These are phyloP conservation scores for Hippolais icterina DNA, from an alignment of 2,113 vertebrate genomes.

Conservation along the genomic window DNA sequence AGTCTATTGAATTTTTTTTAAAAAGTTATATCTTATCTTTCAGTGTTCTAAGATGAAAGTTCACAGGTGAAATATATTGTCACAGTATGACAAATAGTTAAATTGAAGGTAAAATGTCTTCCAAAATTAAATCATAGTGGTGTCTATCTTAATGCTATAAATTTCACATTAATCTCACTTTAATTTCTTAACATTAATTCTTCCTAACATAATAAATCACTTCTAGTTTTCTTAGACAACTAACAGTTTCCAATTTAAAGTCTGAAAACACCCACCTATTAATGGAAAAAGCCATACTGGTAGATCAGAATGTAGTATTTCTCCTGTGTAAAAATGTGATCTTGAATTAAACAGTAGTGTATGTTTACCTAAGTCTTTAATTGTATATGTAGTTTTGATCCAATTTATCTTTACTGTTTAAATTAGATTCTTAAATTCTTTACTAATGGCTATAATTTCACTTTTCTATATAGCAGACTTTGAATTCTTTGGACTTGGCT, in stretches of 20 bases:
- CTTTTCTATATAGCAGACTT: neutral
- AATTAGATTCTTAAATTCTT: neutral
- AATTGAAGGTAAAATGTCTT: neutral
- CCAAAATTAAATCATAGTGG: neutral
- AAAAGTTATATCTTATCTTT: neutral
- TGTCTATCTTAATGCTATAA: neutral
- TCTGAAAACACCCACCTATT: neutral
- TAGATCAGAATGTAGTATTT: neutral
- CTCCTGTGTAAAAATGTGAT: slow-evolving; percentile 14
- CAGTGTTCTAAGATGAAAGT: neutral
- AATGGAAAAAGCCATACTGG: slow-evolving; percentile 31
- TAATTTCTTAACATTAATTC: neutral
- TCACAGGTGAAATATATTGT: neutral
- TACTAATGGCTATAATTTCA: neutral
- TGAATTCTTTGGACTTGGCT: neutral
- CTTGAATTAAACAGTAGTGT: neutral
- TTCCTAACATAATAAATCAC: neutral
- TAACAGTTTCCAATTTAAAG: neutral
- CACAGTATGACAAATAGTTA: neutral
- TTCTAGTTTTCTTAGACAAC: neutral
- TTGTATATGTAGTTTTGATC: neutral
- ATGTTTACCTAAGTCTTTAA: neutral
- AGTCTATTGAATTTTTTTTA: neutral
- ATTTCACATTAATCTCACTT: neutral
- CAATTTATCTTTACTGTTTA: neutral